phyloP scores from a whole-genome alignment of 2,888 invertebrate genomes.

The Nomada ruficornis region DNA sequence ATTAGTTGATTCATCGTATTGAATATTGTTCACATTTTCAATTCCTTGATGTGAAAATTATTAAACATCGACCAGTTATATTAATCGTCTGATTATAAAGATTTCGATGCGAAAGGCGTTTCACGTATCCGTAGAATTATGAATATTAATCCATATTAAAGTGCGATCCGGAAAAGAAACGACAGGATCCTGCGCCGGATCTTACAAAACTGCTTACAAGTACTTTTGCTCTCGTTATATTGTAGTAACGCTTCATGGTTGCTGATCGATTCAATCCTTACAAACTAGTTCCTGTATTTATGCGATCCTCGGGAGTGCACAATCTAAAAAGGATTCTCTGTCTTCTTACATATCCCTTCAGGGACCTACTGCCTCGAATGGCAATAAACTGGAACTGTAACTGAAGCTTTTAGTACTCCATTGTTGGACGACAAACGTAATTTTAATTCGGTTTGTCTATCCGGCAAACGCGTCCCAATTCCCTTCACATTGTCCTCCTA shows the following conservation, averaged over 20 bases:
- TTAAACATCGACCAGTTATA: too few species aligned
- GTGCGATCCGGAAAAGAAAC: not conserved
- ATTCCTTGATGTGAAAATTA: not conserved
- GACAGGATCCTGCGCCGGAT: slow-evolving; percentile 6
- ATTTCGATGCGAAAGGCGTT: not conserved
- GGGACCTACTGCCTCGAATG: slow-evolving; percentile 27
- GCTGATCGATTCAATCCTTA: slow-evolving; percentile 18
- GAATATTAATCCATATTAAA: not conserved
- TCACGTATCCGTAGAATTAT: not conserved
- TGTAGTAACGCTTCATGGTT: slow-evolving; percentile 11
- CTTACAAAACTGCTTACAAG: slow-evolving; percentile 3
- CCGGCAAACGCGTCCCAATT: not conserved
- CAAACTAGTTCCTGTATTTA: slow-evolving; percentile 38
- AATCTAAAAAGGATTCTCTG: slow-evolving; percentile 38
- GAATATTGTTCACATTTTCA: not conserved
- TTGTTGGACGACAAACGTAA: slow-evolving; percentile 2
- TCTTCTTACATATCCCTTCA: slow-evolving; percentile 22
- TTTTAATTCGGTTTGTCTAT: not conserved
- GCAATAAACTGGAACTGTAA: slow-evolving; percentile 18
- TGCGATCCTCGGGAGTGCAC: slow-evolving; percentile 28
- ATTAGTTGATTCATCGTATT: not conserved
- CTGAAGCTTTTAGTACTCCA: slow-evolving; percentile 6
- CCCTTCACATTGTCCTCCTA: not conserved
- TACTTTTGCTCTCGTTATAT: slow-evolving; percentile 9
- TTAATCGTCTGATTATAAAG: too few species aligned